These are phyloP conservation scores for Agrochola circellaris DNA, from an alignment of 2,888 invertebrate species.

Conservation along the genomic window DNA sequence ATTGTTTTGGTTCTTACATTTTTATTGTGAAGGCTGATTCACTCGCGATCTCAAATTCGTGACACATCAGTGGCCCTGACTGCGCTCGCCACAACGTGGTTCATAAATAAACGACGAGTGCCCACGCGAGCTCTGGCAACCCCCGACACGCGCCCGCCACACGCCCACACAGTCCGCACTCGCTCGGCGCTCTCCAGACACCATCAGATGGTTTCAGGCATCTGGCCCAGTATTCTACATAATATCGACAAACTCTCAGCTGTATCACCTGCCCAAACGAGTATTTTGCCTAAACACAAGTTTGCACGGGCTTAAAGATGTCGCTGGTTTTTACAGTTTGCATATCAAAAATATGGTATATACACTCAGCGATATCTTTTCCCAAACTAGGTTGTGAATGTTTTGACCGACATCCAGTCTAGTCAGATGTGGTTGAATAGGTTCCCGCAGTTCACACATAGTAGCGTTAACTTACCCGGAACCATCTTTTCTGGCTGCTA, in stretches of 20 bases:
- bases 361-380: not conserved
- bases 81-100: not conserved
- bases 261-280: not conserved
- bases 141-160: not conserved
- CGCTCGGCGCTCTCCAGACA: not conserved
- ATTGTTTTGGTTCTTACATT: not conserved
- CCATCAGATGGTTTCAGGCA: too few relatives aligned
- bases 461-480: not conserved
- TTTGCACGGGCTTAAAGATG: not conserved
- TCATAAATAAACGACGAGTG: conserved; percentile 23
- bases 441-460: not conserved
- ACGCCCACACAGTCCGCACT: too few relatives aligned
- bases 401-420: not conserved
- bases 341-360: not conserved
- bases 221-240: not conserved
- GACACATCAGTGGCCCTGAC: conserved; percentile 4
- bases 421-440: too few relatives aligned
- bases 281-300: not conserved
- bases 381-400: not conserved
- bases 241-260: not conserved
- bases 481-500: not conserved
- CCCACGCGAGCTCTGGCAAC: conserved; percentile 16
- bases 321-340: not conserved
- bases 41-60: not conserved
- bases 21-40: not conserved